Evolutionary conservation across 2,888 invertebrate genomes (phyloP).

Genomic region (Oscheius onirici): DNA sequence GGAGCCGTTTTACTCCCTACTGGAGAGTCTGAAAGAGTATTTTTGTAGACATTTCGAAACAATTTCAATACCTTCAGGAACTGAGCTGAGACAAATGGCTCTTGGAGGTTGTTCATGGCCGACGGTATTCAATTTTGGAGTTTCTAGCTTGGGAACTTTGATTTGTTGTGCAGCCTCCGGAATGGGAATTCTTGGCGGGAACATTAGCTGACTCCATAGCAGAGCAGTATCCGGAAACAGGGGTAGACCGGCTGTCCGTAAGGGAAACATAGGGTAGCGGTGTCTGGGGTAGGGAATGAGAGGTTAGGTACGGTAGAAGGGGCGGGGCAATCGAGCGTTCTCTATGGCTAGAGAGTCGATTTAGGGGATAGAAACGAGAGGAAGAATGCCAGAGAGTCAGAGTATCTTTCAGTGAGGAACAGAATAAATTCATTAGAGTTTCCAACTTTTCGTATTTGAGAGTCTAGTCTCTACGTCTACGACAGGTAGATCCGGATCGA

Average conservation of each 20-base stretch:
- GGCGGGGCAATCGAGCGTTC: not conserved
- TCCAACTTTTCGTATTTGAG: too few relatives aligned
- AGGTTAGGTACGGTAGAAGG: slow-evolving; percentile 5
- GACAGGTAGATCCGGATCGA: too few relatives aligned
- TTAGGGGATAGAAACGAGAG: too few relatives aligned
- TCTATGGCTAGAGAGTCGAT: too few relatives aligned
- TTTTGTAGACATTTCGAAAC: not conserved
- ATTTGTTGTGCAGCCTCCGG: not conserved
- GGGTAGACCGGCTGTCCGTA: slow-evolving; percentile 14
- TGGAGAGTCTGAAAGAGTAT: not conserved
- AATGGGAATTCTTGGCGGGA: not conserved
- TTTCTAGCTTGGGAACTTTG: not conserved
- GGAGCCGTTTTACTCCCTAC: slow-evolving; percentile 7
- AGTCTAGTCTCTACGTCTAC: too few relatives aligned
- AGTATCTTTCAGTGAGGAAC: too few relatives aligned
- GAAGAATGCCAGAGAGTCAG: too few relatives aligned
- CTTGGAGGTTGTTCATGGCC: slow-evolving; percentile 21
- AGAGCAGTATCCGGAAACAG: slow-evolving; percentile 20
- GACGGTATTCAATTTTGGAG: not conserved
- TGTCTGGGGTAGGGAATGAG: not conserved
- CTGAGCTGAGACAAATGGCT: slow-evolving; percentile 1
- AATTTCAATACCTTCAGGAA: slow-evolving; percentile 5
- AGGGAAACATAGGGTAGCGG: slow-evolving; percentile 25
- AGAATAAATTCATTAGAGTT: too few relatives aligned
- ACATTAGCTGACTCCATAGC: slow-evolving; percentile 27